Conservation (phyloP, 2,797 vertebrate species). For the Alectoris magna region DNA sequence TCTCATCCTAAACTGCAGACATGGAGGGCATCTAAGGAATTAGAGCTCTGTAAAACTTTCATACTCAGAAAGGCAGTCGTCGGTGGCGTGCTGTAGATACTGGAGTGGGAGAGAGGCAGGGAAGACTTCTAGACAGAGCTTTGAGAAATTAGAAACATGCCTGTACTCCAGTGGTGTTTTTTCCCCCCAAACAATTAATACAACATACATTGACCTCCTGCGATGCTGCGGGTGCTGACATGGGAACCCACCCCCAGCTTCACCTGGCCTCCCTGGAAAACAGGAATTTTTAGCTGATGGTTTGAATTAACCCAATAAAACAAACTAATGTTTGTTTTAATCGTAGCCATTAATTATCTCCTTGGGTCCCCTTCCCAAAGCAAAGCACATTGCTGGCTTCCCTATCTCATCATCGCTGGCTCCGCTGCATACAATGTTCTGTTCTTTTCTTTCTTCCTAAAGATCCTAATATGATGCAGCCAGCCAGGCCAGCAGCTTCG, state of each 20-base stretch:
- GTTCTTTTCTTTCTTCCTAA: slow-evolving; percentile 65
- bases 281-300: not conserved
- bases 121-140: slow-evolving; percentile 21
- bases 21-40: not conserved
- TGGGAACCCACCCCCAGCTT: slow-evolving; percentile 21
- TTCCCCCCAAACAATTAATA: not conserved
- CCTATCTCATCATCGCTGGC: slow-evolving; percentile 43
- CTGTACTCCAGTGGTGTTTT: not conserved
- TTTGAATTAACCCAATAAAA: slow-evolving; percentile 20
- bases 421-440: slow-evolving; percentile 51
- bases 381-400: not conserved
- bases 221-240: not conserved
- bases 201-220: not conserved
- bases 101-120: not conserved
- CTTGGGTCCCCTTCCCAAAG: slow-evolving; percentile 30
- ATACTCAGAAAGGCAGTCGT: not conserved
- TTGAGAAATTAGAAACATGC: slow-evolving; percentile 44
- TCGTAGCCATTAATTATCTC: slow-evolving; percentile 40
- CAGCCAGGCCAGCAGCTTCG: slow-evolving; percentile 58
- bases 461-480: slow-evolving; percentile 51
- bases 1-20: not conserved
- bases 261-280: slow-evolving; percentile 43
- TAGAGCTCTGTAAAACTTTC: not conserved
- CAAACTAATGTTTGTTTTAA: slow-evolving; percentile 62
- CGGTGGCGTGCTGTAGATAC: not conserved